Evolutionary conservation across 2,113 vertebrate genomes (phyloP), one percentile per base, ranked within the genome.

Genomic region (Perccottus glenii): DNA sequence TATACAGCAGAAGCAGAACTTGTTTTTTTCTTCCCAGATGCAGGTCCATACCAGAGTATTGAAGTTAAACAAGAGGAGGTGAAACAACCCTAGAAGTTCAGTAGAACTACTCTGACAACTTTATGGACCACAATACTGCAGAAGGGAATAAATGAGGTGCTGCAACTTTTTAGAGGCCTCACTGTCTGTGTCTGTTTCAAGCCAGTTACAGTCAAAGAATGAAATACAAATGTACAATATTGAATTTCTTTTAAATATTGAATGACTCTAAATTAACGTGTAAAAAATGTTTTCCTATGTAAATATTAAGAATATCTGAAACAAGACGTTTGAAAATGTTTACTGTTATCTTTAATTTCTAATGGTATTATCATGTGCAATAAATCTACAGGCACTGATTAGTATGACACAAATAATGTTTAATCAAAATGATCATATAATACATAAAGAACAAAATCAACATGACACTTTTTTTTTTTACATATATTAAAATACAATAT

Each of bases 401-500:
- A 44, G 5, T 16, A 47, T 61, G 2, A 45, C 52, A 55, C 90
- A 91, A 95, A 96, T 95, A 89, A 94, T 94, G 88, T 95, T 96
- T 98, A 97, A 95, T 98, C 93, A 95, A 95, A 99, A 95, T 95
- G 93, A 94, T 55, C 51, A n/a, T 32, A 68, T 44, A 92, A 92
- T 96, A 97, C 98, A 94, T 96, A 98, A 95, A 87, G 65, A 96
- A 92, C 92, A 92, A 93, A 95, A 90, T 93, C 95, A 96, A 97
- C 93, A 95, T 96, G 79, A 96, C 95, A 93, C 90, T 94, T 97
- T 38, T 27, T 97, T 91, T 95, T 27, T 97, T 91, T 95, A 97
- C 95, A 98, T 96, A 97, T 96, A 98, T 96, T 96, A 97, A 98
- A 97, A 96, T 96, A 94, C 93, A 93, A 95, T 95, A 91, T 95